Conservation (phyloP, 2,797 vertebrate genomes). For the Rhadinocentrus ornatus region DNA sequence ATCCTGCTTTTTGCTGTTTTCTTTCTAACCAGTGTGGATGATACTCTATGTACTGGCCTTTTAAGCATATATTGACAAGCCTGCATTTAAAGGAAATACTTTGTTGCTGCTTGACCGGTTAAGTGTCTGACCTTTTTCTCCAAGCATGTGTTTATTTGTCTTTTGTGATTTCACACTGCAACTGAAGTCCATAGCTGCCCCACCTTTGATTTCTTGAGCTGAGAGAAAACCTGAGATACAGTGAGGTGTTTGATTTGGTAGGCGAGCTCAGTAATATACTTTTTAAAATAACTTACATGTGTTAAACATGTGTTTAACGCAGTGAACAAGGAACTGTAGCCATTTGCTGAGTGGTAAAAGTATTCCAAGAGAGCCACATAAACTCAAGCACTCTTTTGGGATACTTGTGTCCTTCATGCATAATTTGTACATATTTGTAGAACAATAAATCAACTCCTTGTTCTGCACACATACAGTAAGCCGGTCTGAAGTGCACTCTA, state of each 20-base stretch:
- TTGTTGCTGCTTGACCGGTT: background rate
- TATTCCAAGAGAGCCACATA: slow-evolving; percentile 18
- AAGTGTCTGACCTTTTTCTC: background rate
- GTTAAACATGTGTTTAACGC: background rate
- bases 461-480: background rate
- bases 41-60: background rate
- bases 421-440: slow-evolving; percentile 36
- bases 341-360: slow-evolving; percentile 3
- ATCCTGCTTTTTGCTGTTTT: background rate
- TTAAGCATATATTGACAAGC: background rate
- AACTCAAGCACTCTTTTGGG: slow-evolving; percentile 5
- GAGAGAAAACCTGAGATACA: background rate
- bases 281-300: no score
- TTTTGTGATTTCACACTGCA: background rate
- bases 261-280: no score
- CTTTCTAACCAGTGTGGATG: background rate
- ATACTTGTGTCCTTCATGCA: slow-evolving; percentile 42
- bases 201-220: background rate
- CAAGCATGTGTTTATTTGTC: background rate
- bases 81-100: background rate
- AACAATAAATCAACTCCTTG: slow-evolving; percentile 15
- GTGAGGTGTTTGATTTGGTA: no score
- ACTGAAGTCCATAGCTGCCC: background rate
- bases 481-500: background rate
- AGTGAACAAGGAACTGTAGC: background rate